Base-by-base conservation (phyloP, 2,797 vertebrate genomes). In the Protosalanx chinensis region DNA sequence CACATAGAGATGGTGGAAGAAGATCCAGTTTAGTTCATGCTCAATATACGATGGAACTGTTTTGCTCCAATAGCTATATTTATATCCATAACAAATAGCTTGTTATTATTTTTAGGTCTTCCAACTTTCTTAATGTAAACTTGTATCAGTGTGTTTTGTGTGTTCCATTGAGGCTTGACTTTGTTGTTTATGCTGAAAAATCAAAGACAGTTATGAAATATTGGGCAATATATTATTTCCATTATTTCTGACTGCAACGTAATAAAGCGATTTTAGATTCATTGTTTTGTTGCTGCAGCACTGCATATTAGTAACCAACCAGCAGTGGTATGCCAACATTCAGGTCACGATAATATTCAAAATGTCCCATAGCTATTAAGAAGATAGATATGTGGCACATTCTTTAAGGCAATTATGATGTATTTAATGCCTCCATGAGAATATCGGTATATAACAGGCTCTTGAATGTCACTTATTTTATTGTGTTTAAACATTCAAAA, bases 11-110 rank as follows among this genome's bases (percentile, higher is more conserved):
- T 46, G 41, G 41, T 29, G 68, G 29, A 35, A 37, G 13, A n/a
- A 70, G 30, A 70, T n/a, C 15, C 6, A 49, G 10, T 80, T 83
- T 66, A 88, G 87, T 79, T 84, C 71, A 76, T 69, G 68, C 76
- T 85, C 61, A 82, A 82, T 86, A 81, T 83, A 29, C 65, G 53
- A 62, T 29, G 64, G 75, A 70, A 62, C 69, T 68, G 70, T 75
- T 86, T 83, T 82, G 76, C 76, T 81, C 76, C 85, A 83, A 84
- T 84, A 86, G 77, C 73, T 85, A 59, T 76, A 75, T 81, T 86
- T 73, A 84, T 84, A 70, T 27, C 23, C 23, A 27, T 75, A 68
- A 82, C 75, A 82, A 79, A 79, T 81, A 79, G 75, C 75, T 66
- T 87, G 82, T 81, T 68, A 74, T 60, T 23, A 41, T 23, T 32